phyloP scores from a whole-genome alignment of 1,140 invertebrate species.

The Nixonia krombeini region DNA sequence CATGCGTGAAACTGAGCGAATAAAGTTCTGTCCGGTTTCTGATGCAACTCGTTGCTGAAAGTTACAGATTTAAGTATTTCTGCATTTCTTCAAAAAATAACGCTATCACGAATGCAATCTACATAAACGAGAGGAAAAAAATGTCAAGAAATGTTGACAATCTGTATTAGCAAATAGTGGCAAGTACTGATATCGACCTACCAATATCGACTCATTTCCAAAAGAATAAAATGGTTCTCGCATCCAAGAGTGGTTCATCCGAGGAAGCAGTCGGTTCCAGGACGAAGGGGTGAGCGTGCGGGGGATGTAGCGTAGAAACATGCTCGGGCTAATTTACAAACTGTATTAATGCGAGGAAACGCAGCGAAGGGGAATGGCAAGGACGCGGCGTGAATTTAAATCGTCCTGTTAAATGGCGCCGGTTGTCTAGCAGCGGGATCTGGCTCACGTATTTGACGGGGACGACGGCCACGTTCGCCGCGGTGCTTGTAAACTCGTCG shows the following conservation, averaged over 20 bases:
- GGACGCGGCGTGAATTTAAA: conserved; percentile 58
- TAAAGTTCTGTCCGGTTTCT: too few relatives aligned
- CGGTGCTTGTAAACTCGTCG: conserved; percentile 22
- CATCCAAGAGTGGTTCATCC: background rate
- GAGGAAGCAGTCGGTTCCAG: background rate
- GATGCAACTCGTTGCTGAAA: too few relatives aligned
- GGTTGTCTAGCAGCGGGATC: conserved; percentile 59
- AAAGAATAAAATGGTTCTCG: background rate
- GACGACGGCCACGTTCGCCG: conserved; percentile 21
- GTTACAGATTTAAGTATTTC: too few relatives aligned
- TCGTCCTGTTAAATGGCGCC: conserved; percentile 56
- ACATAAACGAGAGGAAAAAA: too few relatives aligned
- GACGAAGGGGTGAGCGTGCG: conserved; percentile 1
- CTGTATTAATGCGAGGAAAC: conserved; percentile 41
- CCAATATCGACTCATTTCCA: too few relatives aligned
- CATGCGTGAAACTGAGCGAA: too few relatives aligned
- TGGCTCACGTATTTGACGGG: conserved; percentile 53
- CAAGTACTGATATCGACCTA: too few relatives aligned
- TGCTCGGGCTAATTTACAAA: conserved; percentile 38
- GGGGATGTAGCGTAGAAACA: conserved; percentile 4
- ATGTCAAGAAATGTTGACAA: too few relatives aligned
- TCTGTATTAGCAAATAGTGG: too few relatives aligned
- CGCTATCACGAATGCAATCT: too few relatives aligned
- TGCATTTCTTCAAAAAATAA: too few relatives aligned
- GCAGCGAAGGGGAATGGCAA: conserved; percentile 27